Percentiles rank a stretch among this genome's conserved stretches.
phyloP scores from a whole-genome alignment of 2,113 vertebrate species.

The Orientallactaga bullata region DNA sequence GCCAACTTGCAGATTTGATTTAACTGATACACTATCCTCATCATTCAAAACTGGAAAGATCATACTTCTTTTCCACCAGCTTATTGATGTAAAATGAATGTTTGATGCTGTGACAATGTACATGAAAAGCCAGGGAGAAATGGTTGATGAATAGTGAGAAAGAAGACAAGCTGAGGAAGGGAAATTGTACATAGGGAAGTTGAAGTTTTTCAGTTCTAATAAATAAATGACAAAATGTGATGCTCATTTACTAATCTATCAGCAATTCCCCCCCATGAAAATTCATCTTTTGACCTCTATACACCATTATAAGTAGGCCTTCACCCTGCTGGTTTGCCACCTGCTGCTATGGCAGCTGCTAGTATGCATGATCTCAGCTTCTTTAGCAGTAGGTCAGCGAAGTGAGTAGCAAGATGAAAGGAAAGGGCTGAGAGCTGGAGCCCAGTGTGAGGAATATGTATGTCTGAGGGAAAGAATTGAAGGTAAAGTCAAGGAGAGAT shows the following conservation, averaged over 20 bases:
- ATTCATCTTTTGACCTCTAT: slow-evolving; percentile 36
- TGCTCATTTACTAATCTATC: not conserved
- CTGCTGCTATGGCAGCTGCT: slow-evolving; percentile 32
- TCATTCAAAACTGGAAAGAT: slow-evolving; percentile 28
- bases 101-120: not conserved
- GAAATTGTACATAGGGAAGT: not conserved
- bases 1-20: slow-evolving; percentile 11
- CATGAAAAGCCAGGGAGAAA: not conserved
- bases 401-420: slow-evolving; percentile 18
- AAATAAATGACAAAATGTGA: not conserved
- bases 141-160: not conserved
- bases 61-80: not conserved
- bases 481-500: slow-evolving; percentile 4
- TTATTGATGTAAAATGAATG: not conserved
- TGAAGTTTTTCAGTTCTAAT: slow-evolving; percentile 31
- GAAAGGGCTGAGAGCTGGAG: not conserved
- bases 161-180: not conserved
- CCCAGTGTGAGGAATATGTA: not conserved
- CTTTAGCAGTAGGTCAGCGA: not conserved
- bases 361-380: not conserved
- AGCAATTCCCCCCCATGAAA: slow-evolving; percentile 18
- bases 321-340: not conserved
- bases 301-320: not conserved
- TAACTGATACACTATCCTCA: not conserved
- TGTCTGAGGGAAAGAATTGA: not conserved